Conservation (phyloP, 2,113 vertebrate genomes). For the Steatornis caripensis region DNA sequence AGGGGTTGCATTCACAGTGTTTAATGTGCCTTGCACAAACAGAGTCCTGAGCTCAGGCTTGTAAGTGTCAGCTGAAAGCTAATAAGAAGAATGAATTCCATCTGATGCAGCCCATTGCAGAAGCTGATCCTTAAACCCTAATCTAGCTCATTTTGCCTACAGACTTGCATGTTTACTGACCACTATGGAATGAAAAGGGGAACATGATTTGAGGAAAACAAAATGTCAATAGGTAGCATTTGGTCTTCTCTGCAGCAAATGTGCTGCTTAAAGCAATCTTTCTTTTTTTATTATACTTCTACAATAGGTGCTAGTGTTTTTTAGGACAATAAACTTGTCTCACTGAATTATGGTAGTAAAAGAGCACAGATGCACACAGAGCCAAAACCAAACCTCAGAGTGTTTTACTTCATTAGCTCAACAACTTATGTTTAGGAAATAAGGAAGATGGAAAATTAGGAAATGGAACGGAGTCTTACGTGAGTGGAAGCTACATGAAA, state of each 20-base stretch:
- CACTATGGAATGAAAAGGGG: neutral
- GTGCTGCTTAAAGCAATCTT: conserved; percentile 24
- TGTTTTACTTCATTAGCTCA: conserved; percentile 71
- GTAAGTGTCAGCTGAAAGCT: conserved; percentile 33
- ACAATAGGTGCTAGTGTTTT: conserved; percentile 72
- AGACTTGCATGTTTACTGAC: conserved; percentile 18
- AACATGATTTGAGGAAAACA: neutral
- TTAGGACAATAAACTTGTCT: conserved; percentile 77
- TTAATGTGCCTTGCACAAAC: conserved; percentile 32
- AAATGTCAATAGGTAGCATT: neutral
- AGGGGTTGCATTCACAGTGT: conserved; percentile 41
- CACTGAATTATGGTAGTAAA: conserved; percentile 72
- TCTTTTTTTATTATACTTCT: conserved; percentile 59
- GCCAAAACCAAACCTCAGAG: conserved; percentile 70
- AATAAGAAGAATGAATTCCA: conserved; percentile 33
- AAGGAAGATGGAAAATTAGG: conserved; percentile 70
- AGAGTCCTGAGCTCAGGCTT: neutral
- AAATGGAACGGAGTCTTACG: conserved; percentile 63
- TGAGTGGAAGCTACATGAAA: conserved; percentile 58
- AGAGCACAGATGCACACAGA: conserved; percentile 65
- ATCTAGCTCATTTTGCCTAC: conserved; percentile 21
- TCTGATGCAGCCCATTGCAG: conserved; percentile 29
- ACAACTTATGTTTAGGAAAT: conserved; percentile 72
- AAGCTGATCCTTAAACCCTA: conserved; percentile 12
- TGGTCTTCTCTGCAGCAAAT: neutral